These are phyloP conservation scores for Aulostomus chinensis DNA, from an alignment of 2,797 vertebrate species.

Conservation along the genomic window DNA sequence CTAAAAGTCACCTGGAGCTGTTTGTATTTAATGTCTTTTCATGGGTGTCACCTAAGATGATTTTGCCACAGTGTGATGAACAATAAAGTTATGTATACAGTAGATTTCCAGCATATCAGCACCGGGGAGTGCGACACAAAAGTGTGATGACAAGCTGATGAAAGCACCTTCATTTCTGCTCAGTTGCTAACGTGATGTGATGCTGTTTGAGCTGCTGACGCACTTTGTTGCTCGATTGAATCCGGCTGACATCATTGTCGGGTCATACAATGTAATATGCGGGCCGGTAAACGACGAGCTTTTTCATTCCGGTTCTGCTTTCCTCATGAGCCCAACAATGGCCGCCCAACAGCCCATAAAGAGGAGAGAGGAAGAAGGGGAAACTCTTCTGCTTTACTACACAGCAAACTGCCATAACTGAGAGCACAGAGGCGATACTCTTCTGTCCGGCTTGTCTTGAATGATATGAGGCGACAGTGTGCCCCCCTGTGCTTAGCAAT, in stretches of 20 bases:
- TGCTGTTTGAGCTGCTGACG: conserved; percentile 31
- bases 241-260: conserved; percentile 22
- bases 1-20: too few relatives aligned
- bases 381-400: too few relatives aligned
- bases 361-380: not conserved
- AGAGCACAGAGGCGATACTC: too few relatives aligned
- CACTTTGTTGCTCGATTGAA: conserved; percentile 31
- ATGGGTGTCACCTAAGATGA: too few relatives aligned
- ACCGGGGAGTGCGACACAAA: not conserved
- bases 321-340: conserved; percentile 12
- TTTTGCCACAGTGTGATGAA: too few relatives aligned
- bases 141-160: not conserved
- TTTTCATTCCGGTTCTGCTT: conserved; percentile 25
- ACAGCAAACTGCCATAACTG: too few relatives aligned
- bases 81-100: too few relatives aligned
- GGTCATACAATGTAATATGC: conserved; percentile 45
- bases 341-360: conserved; percentile 3
- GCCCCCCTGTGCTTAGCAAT: conserved; percentile 38
- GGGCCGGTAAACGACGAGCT: conserved; percentile 11
- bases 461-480: not conserved
- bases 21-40: too few relatives aligned
- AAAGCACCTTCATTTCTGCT: not conserved
- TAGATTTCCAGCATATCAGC: too few relatives aligned
- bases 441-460: too few relatives aligned
- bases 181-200: conserved; percentile 4